Percentiles rank a stretch among this genome's conserved stretches.
Evolutionary conservation across 2,113 vertebrate species (phyloP).

Genomic region (Chloropsis cyanopogon): DNA sequence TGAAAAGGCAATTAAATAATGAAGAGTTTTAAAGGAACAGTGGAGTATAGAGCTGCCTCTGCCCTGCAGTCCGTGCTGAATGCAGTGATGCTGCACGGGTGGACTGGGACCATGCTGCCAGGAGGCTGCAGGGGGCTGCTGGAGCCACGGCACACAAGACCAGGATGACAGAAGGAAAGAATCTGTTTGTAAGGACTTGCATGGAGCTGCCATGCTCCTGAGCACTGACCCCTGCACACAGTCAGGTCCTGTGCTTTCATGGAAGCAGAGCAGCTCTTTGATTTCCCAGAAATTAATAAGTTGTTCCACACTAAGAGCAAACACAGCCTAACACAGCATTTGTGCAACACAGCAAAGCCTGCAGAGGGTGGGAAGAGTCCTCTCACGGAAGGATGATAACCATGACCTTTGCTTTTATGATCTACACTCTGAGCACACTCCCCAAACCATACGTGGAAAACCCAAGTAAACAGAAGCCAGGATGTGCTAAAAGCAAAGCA

Average conservation of each 20-base stretch:
- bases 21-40: neutral
- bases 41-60: neutral
- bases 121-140: neutral
- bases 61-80: neutral
- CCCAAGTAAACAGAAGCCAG: neutral
- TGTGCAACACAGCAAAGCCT: neutral
- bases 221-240: neutral
- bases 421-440: neutral
- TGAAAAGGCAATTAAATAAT: neutral
- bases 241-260: neutral
- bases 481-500: neutral
- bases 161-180: neutral
- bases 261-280: neutral
- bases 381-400: neutral
- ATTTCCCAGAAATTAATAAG: neutral
- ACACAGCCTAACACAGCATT: accelerated
- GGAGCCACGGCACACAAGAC: neutral
- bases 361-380: neutral
- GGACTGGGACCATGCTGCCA: neutral
- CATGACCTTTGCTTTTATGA: neutral
- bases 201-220: accelerated
- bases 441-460: neutral
- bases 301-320: neutral
- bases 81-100: neutral
- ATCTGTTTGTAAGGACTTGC: neutral